A percentile compares a stretch with the other conserved stretches of the same genome.
These are phyloP conservation scores for Gonioctena quinquepunctata DNA, from an alignment of 1,140 invertebrate species.

Conservation along the genomic window DNA sequence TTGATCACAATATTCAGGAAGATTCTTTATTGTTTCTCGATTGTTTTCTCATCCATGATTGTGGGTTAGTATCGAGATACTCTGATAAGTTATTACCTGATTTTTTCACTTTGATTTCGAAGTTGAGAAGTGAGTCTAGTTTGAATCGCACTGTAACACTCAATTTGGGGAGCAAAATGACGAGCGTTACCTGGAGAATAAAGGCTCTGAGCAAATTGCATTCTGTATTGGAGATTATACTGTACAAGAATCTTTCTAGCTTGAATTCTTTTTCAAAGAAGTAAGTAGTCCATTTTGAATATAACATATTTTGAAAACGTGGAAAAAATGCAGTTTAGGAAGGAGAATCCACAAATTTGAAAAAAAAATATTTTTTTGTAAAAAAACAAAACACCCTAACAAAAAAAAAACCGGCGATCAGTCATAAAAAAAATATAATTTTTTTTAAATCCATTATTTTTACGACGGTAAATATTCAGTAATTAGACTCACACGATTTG, in stretches of 20 bases:
- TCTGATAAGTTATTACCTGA: constrained; percentile 72
- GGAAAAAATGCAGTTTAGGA: too few species aligned
- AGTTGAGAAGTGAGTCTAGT: constrained; percentile 64
- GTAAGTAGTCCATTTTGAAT: too few species aligned
- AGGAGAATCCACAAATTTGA: too few species aligned
- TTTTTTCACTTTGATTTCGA: constrained; percentile 81
- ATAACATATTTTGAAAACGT: too few species aligned
- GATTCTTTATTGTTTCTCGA: constrained; percentile 81
- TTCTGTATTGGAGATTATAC: constrained; percentile 62
- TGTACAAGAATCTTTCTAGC: constrained; percentile 23
- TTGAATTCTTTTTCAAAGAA: too few species aligned
- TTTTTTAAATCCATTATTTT: too few species aligned
- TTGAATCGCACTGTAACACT: constrained; percentile 66
- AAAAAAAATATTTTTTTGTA: too few species aligned
- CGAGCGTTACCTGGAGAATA: constrained; percentile 74
- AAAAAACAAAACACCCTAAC: too few species aligned
- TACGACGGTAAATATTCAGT: too few species aligned
- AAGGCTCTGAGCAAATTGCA: constrained; percentile 70
- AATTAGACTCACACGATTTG: too few species aligned
- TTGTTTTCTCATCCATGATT: constrained; percentile 66
- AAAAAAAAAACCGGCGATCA: too few species aligned
- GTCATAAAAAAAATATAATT: too few species aligned
- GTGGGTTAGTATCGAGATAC: constrained; percentile 64
- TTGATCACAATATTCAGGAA: constrained; percentile 76
- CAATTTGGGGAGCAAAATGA: constrained; percentile 68